Percentiles rank a stretch among this genome's conserved stretches.
Conservation (phyloP, 2,113 vertebrate genomes). For the Tichodroma muraria region DNA sequence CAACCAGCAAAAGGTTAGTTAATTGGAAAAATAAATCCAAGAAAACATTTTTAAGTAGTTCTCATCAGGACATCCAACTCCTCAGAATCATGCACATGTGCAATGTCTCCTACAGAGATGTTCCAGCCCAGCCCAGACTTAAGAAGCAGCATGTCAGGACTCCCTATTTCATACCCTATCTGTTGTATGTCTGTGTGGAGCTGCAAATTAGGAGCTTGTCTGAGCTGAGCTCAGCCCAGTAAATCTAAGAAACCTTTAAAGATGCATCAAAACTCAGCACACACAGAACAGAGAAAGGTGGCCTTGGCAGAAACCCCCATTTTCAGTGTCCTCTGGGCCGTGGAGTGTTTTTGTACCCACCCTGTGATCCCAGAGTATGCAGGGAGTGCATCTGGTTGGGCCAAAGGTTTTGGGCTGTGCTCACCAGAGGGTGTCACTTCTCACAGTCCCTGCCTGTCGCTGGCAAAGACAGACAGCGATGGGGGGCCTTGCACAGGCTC, state of each 20-base stretch:
- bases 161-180: neutral
- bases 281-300: neutral
- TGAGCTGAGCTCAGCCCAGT: neutral
- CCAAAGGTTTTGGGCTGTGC: neutral
- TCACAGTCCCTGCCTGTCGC: neutral
- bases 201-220: neutral
- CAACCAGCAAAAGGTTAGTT: neutral
- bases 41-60: neutral
- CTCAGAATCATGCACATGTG: neutral
- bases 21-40: neutral
- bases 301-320: neutral
- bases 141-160: neutral
- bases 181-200: neutral
- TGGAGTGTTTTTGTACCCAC: neutral
- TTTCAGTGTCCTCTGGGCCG: neutral
- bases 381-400: neutral
- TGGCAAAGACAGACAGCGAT: rapidly evolving
- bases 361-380: rapidly evolving
- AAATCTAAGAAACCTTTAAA: neutral
- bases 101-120: neutral
- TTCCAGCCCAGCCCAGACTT: neutral
- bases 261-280: neutral
- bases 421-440: neutral
- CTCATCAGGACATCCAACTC: neutral
- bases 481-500: neutral